These are phyloP conservation scores for Euclidia mi DNA, from an alignment of 2,888 invertebrate genomes.

Conservation along the genomic window DNA sequence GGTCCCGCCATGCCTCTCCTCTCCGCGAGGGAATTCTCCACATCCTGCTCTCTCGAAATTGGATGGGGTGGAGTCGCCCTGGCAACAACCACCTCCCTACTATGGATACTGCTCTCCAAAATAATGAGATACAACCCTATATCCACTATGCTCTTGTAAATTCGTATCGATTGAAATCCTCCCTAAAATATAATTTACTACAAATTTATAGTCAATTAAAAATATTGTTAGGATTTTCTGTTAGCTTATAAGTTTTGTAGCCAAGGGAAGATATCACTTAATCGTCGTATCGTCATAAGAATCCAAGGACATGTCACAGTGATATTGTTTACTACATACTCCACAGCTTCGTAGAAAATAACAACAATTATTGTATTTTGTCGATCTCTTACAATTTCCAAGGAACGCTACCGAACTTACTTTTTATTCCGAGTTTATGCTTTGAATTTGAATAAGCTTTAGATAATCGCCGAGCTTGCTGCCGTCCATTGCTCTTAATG, in stretches of 20 bases:
- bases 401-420: constrained; percentile 21
- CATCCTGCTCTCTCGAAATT: constrained; percentile 95
- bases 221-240: constrained; percentile 38
- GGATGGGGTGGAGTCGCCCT: constrained; percentile 97
- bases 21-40: constrained; percentile 93
- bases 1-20: constrained; percentile 89
- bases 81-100: constrained; percentile 94
- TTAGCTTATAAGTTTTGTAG: constrained; percentile 22
- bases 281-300: constrained; percentile 16
- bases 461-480: constrained; percentile 74
- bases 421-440: constrained; percentile 35
- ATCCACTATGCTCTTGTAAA: constrained; percentile 92
- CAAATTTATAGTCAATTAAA: constrained; percentile 58
- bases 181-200: constrained; percentile 24
- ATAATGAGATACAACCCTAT: constrained; percentile 97
- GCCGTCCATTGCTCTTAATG: constrained; percentile 79
- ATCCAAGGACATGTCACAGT: constrained; percentile 14
- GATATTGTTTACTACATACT: constrained; percentile 36
- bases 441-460: constrained; percentile 56
- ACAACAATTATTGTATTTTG: constrained; percentile 14
- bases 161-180: constrained; percentile 29
- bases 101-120: constrained; percentile 97
- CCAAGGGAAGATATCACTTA: constrained; percentile 38
- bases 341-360: constrained; percentile 31
- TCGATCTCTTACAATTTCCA: constrained; percentile 32